Evolutionary conservation across 1,140 invertebrate genomes (phyloP), one percentile per base, ranked within the genome.

Genomic region (Eurosta solidaginis): DNA sequence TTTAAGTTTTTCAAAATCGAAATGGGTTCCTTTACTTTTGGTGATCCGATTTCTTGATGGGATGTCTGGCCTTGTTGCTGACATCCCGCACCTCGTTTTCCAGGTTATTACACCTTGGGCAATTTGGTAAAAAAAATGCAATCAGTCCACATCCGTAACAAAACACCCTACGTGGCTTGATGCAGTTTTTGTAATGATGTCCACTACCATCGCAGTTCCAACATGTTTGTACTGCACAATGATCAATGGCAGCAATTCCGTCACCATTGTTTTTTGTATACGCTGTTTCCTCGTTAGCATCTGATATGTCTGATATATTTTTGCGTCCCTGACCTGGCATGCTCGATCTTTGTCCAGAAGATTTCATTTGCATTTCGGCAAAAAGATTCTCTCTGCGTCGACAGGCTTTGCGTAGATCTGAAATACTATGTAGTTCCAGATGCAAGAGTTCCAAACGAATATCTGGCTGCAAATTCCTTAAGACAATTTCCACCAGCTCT

Each of bases 71-170:
- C 47, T 17, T 10, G 9, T 17, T n/a, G 47, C 47, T 49, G 9
- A 49, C 9, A 49, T 49, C 47, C 47, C 47, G 9, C 9, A 49
- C 17, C 47, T 17, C 9, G 54, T 63, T 63, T 63, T 17, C 25
- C 25, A 22, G 6, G 3, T 63, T 20, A 27, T 63, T 63, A 20
- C 54, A 63, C 12, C 25, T 22, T 27, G 54, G 54, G 25, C 54
- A 63, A 27, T 36, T 36, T 5, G 54, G 54, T 10, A 63, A 63
- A 22, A 63, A 63, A 63, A 29, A 36, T 36, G 54, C 54, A 17
- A 63, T 63, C 9, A 63, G 33, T 20, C 54, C 54, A 63, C 54
- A 63, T 63, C 54, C 54, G 54, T 63, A 63, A 20, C 54, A 27
- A 63, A 63, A 63, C 12, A 63, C 54, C 25, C 54, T 63, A 25